These are phyloP conservation scores for Aculops lycopersici DNA, from an alignment of 1,140 invertebrate species.

Conservation along the genomic window DNA sequence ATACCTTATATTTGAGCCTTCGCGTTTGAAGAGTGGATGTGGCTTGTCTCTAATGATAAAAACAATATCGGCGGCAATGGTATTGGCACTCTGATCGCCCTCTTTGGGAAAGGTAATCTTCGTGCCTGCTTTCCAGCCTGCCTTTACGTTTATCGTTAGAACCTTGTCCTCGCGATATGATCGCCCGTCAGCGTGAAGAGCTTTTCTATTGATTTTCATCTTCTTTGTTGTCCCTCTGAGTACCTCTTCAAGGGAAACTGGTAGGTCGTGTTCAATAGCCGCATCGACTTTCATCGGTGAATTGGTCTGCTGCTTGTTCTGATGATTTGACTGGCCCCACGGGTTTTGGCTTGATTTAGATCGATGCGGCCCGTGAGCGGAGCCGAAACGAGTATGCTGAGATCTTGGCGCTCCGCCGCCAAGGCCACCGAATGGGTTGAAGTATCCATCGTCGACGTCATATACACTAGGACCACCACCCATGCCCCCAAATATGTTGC, in stretches of 20 bases:
- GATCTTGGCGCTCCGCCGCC: conserved; percentile 23
- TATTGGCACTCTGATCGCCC: conserved; percentile 66
- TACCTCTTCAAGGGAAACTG: conserved; percentile 66
- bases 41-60: conserved; percentile 95
- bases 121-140: conserved; percentile 94
- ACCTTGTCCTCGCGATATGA: conserved; percentile 79
- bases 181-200: conserved; percentile 43
- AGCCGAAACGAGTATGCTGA: conserved; percentile 18
- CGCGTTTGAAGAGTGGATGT: conserved; percentile 65
- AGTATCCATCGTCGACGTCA: conserved; percentile 3
- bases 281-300: conserved; percentile 34
- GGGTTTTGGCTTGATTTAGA: conserved; percentile 15
- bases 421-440: neutral
- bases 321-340: no score
- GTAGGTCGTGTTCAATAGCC: conserved; percentile 75
- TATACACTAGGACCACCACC: conserved; percentile 20
- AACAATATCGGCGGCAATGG: conserved; percentile 85
- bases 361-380: conserved; percentile 16
- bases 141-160: conserved; percentile 84
- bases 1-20: conserved; percentile 73
- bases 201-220: conserved; percentile 89
- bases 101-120: conserved; percentile 96
- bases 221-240: conserved; percentile 79
- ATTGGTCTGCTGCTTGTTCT: neutral
- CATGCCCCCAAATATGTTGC: conserved; percentile 25